A percentile compares a stretch with the other conserved stretches of the same genome.
Evolutionary conservation across 2,797 vertebrate genomes (phyloP).

Genomic region (Knipowitschia caucasica): DNA sequence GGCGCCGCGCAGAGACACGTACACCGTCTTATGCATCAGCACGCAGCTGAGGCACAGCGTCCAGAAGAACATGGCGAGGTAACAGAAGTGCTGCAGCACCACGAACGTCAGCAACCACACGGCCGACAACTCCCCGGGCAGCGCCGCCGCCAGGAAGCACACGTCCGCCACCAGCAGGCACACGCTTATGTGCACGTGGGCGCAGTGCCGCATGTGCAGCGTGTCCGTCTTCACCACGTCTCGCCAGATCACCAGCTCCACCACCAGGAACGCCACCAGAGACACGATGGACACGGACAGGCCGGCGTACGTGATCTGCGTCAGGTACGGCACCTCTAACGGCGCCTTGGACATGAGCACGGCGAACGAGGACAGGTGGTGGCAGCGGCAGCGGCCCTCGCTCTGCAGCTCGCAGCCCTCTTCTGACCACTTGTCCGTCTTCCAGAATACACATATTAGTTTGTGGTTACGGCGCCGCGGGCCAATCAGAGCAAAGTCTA

Average conservation of each 20-base stretch:
- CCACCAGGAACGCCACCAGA: conserved; percentile 53
- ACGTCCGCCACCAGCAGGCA: conserved; percentile 67
- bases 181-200: conserved; percentile 70
- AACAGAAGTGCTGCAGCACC: conserved; percentile 74
- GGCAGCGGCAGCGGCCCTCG: conserved; percentile 40
- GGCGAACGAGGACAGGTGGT: conserved; percentile 67
- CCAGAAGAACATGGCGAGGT: conserved; percentile 79
- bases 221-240: conserved; percentile 64
- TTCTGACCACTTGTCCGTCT: conserved; percentile 20
- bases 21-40: conserved; percentile 73
- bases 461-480: conserved; percentile 1
- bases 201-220: conserved; percentile 66
- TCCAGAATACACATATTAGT: conserved; percentile 64
- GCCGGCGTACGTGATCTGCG: conserved; percentile 49
- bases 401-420: conserved; percentile 35
- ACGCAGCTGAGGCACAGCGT: conserved; percentile 73
- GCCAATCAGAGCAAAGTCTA: background rate
- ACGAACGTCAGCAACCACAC: conserved; percentile 56
- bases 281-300: conserved; percentile 64
- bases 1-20: conserved; percentile 62
- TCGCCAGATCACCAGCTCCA: conserved; percentile 69
- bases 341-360: conserved; percentile 58
- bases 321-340: background rate
- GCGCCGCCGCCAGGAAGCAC: conserved; percentile 55
- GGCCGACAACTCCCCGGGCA: fast-evolving